Evolutionary conservation across 2,797 vertebrate species (phyloP).

Genomic region (Tapera naevia): DNA sequence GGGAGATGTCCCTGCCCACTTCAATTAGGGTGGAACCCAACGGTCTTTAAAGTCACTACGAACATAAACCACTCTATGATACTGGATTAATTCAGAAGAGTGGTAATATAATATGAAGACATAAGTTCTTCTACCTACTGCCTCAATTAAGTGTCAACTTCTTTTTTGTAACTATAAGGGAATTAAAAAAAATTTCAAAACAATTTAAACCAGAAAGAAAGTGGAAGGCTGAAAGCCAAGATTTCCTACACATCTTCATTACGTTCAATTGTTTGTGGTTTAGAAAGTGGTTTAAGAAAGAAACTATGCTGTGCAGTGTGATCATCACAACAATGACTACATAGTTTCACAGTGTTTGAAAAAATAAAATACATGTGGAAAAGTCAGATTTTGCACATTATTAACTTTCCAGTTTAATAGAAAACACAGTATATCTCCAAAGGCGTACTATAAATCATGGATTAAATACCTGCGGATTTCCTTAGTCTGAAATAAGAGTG

Average conservation of each 20-base stretch:
- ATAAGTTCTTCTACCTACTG: neutral
- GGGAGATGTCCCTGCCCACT: too few relatives aligned
- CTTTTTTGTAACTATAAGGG: neutral
- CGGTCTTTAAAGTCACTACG: too few relatives aligned
- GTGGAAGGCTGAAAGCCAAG: neutral
- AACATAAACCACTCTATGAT: too few relatives aligned
- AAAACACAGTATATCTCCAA: neutral
- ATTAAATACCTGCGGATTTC: neutral
- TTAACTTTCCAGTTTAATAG: slow-evolving; percentile 18
- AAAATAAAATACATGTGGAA: neutral
- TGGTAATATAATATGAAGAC: neutral
- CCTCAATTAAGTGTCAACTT: neutral
- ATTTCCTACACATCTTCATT: neutral
- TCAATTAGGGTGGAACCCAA: too few relatives aligned
- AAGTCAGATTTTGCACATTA: neutral
- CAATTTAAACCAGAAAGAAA: neutral
- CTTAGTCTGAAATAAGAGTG: neutral
- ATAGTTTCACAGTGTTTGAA: neutral
- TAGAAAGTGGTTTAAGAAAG: neutral
- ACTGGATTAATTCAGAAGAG: neutral
- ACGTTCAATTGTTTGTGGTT: neutral
- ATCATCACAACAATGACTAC: neutral
- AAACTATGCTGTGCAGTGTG: neutral
- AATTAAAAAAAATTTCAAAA: neutral
- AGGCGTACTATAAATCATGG: neutral